A percentile compares a stretch with the other conserved stretches of the same genome.
phyloP scores from a whole-genome alignment of 1,140 invertebrate genomes.

The Cataglyphis hispanica region DNA sequence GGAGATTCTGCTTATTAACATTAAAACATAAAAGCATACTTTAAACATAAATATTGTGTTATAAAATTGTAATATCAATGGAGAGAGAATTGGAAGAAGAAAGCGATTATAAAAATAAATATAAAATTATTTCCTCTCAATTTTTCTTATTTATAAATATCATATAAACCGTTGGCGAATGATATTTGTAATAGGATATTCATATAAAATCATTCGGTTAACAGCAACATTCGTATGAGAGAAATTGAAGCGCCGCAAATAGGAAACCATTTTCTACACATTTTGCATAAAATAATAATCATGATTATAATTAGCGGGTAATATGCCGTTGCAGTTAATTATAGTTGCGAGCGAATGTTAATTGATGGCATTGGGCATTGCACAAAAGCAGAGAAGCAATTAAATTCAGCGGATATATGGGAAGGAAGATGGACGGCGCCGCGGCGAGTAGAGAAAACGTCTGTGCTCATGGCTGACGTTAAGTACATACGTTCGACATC shows the following conservation, averaged over 20 bases:
- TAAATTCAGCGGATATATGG: constrained; percentile 16
- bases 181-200: not conserved
- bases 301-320: constrained; percentile 48
- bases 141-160: not conserved
- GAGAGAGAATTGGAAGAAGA: not conserved
- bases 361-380: constrained; percentile 42
- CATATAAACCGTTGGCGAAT: not conserved
- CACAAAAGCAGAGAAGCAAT: constrained; percentile 24
- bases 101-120: constrained; percentile 4
- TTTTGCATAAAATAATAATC: constrained; percentile 35
- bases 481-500: constrained; percentile 40
- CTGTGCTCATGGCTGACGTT: constrained; percentile 41
- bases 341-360: constrained; percentile 22
- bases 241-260: not conserved
- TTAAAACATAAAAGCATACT: not conserved
- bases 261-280: not conserved
- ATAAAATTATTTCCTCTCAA: not conserved
- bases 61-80: not conserved
- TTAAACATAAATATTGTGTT: constrained; percentile 1
- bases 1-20: constrained; percentile 28
- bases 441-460: constrained; percentile 4
- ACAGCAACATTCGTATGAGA: not conserved
- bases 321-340: constrained; percentile 42
- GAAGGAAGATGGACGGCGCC: constrained; percentile 25
- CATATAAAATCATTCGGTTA: not conserved